Evolutionary conservation across 1,140 invertebrate species (phyloP).

Genomic region (Saxidomus purpurata): DNA sequence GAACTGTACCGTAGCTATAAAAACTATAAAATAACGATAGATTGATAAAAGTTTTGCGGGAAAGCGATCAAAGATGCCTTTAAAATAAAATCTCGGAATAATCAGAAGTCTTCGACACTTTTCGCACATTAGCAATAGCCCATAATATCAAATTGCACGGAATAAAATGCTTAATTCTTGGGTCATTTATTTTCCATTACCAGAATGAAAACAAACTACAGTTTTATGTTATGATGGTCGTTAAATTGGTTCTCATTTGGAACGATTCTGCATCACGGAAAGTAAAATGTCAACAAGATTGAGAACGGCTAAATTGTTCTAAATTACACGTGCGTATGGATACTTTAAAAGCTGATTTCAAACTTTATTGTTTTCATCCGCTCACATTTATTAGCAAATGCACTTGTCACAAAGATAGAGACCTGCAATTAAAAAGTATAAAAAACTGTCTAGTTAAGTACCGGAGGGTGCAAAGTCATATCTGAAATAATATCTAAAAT

Average conservation of each 20-base stretch:
- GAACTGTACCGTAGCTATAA: neutral
- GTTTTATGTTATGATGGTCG: constrained; percentile 49
- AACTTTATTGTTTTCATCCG: constrained; percentile 18
- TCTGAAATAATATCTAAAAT: too few species aligned
- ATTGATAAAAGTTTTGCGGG: constrained; percentile 33
- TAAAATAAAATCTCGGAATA: constrained; percentile 59
- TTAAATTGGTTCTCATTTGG: constrained; percentile 44
- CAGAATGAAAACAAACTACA: constrained; percentile 63
- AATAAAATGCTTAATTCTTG: constrained; percentile 65
- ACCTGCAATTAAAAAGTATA: neutral
- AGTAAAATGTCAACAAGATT: constrained; percentile 42
- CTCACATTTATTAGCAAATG: constrained; percentile 1
- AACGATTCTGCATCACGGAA: constrained; percentile 51
- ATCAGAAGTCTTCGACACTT: constrained; percentile 54
- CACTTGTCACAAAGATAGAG: neutral
- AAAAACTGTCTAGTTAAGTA: neutral
- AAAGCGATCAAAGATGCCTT: constrained; percentile 60
- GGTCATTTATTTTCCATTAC: constrained; percentile 67
- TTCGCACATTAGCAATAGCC: constrained; percentile 67
- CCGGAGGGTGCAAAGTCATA: too few species aligned
- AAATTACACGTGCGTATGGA: constrained; percentile 39
- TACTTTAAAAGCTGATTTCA: constrained; percentile 28
- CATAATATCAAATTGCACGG: constrained; percentile 67
- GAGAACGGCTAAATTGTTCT: constrained; percentile 29
- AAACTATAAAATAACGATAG: constrained; percentile 37